These are phyloP conservation scores for Coracias cyanogaster DNA, from an alignment of 2,797 vertebrate species.

Conservation along the genomic window DNA sequence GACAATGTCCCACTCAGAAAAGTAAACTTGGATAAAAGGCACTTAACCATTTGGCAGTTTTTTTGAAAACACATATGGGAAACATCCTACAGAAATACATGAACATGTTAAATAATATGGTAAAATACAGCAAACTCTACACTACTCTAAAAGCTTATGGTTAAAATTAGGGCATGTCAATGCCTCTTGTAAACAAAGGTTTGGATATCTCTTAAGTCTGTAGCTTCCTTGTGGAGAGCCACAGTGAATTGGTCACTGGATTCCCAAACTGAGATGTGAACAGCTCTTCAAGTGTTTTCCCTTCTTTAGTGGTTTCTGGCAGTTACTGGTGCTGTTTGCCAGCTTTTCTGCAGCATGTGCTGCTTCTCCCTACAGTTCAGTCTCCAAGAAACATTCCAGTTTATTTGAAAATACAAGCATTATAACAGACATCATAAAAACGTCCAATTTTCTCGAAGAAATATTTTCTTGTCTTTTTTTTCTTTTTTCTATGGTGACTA, in stretches of 20 bases:
- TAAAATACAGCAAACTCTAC: background rate
- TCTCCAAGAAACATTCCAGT: background rate
- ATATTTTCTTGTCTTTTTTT: background rate
- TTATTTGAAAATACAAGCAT: background rate
- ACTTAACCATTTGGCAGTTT: background rate
- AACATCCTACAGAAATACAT: background rate
- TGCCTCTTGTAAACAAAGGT: background rate
- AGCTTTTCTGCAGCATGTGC: accelerated
- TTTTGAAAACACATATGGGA: background rate
- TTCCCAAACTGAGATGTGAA: background rate
- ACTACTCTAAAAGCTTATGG: background rate
- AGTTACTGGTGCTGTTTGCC: background rate
- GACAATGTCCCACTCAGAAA: background rate
- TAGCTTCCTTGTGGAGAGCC: background rate
- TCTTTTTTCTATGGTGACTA: background rate
- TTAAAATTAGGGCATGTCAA: background rate
- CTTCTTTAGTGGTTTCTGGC: background rate
- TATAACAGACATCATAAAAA: background rate
- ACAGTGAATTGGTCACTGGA: accelerated
- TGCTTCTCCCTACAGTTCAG: background rate
- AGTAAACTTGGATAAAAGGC: background rate
- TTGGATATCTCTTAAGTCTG: background rate
- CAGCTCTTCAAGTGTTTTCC: background rate
- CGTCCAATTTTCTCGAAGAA: background rate
- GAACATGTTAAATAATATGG: background rate